Percentiles rank a stretch among this genome's conserved stretches.
Evolutionary conservation across 1,140 invertebrate species (phyloP).

Genomic region (Lordiphosa stackelbergi): DNA sequence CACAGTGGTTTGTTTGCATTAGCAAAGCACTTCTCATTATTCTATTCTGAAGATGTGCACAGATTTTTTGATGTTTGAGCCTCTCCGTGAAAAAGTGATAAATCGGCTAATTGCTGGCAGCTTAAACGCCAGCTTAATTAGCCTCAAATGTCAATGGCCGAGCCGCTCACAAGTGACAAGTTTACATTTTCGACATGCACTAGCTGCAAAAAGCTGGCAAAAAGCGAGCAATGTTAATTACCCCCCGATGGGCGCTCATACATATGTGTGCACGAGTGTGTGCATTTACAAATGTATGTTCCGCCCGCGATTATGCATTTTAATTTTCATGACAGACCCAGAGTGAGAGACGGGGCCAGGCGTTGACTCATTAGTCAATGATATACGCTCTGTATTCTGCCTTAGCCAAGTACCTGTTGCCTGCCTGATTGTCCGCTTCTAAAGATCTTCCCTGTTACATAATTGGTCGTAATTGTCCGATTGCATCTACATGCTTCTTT

Average conservation of each 20-base stretch:
- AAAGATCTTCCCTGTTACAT: slow-evolving; percentile 55
- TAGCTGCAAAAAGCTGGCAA: slow-evolving; percentile 14
- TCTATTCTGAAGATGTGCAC: slow-evolving; percentile 24
- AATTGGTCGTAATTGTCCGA: slow-evolving; percentile 71
- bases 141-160: slow-evolving; percentile 47
- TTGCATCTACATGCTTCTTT: slow-evolving; percentile 60
- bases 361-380: slow-evolving; percentile 64
- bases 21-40: slow-evolving; percentile 25
- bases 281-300: background rate
- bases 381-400: slow-evolving; percentile 48
- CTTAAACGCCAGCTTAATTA: slow-evolving; percentile 57
- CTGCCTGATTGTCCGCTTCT: slow-evolving; percentile 29
- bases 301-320: slow-evolving; percentile 53
- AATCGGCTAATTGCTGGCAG: slow-evolving; percentile 62
- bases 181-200: slow-evolving; percentile 43
- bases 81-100: slow-evolving; percentile 44
- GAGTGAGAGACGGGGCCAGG: slow-evolving; percentile 1
- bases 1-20: slow-evolving; percentile 50
- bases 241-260: slow-evolving; percentile 1
- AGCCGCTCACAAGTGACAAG: slow-evolving; percentile 32
- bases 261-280: background rate
- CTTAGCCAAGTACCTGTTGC: slow-evolving; percentile 23
- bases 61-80: slow-evolving; percentile 40
- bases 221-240: slow-evolving; percentile 52
- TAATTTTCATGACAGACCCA: slow-evolving; percentile 45